A percentile compares a stretch with the other conserved stretches of the same genome.
phyloP scores from a whole-genome alignment of 2,113 vertebrate species.

The Engystomops pustulosus region DNA sequence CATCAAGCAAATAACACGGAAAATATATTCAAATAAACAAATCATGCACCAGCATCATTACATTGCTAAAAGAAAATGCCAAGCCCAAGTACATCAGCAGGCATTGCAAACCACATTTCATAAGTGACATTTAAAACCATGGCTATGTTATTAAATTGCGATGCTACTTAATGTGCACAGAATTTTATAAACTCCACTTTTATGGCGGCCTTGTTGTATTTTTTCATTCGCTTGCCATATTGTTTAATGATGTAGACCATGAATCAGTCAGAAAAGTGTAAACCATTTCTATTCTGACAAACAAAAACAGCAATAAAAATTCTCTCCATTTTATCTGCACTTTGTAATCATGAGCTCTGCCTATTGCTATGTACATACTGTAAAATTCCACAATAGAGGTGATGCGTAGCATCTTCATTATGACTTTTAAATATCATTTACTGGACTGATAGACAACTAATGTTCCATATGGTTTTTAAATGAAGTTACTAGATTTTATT shows the following conservation, averaged over 20 bases:
- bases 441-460: background rate
- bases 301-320: slow-evolving; percentile 32
- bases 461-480: background rate
- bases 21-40: slow-evolving; percentile 60
- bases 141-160: slow-evolving; percentile 55
- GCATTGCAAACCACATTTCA: slow-evolving; percentile 52
- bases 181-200: slow-evolving; percentile 53
- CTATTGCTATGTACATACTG: slow-evolving; percentile 24
- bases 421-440: slow-evolving; percentile 34
- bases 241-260: slow-evolving; percentile 49
- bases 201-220: slow-evolving; percentile 40
- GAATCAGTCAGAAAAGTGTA: slow-evolving; percentile 39
- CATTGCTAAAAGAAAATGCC: slow-evolving; percentile 57
- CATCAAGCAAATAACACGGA: slow-evolving; percentile 57
- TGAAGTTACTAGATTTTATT: too few species aligned
- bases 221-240: slow-evolving; percentile 53
- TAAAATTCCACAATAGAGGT: slow-evolving; percentile 4
- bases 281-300: slow-evolving; percentile 33
- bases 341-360: slow-evolving; percentile 4
- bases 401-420: background rate
- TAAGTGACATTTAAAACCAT: slow-evolving; percentile 58
- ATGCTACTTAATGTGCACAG: slow-evolving; percentile 39
- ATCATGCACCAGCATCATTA: slow-evolving; percentile 51
- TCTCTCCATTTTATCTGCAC: slow-evolving; percentile 11
- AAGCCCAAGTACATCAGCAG: slow-evolving; percentile 40